Evolutionary conservation across 1,140 invertebrate species (phyloP).

Genomic region (Bactericera cockerelli): DNA sequence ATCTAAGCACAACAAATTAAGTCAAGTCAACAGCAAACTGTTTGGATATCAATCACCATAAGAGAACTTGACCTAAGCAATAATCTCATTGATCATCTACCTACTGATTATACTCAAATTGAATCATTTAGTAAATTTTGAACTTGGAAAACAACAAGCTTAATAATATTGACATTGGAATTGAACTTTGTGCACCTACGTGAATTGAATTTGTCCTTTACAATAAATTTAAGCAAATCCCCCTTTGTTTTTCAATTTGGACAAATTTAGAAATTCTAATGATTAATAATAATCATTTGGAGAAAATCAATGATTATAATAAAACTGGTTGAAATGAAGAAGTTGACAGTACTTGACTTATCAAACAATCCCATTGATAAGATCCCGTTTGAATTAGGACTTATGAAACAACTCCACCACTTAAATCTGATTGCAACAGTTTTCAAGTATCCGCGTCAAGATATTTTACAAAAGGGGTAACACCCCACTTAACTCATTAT

Average conservation of each 20-base stretch:
- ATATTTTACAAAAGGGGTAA: neutral
- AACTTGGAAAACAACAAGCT: slow-evolving; percentile 3
- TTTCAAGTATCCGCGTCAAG: slow-evolving; percentile 4
- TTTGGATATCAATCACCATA: neutral
- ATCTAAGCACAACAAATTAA: neutral
- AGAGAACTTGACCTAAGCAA: neutral
- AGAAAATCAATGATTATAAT: neutral
- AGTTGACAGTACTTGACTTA: neutral
- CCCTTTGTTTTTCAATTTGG: neutral
- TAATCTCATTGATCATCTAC: neutral
- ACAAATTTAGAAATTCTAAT: slow-evolving; percentile 2
- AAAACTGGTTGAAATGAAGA: neutral
- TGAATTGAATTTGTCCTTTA: slow-evolving; percentile 5
- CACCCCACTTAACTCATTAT: neutral
- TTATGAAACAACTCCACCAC: neutral
- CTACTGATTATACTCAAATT: neutral
- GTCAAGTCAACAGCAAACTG: neutral
- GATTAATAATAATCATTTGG: neutral
- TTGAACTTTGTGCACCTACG: neutral
- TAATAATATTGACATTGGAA: neutral
- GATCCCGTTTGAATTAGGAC: neutral
- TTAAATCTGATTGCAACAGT: neutral
- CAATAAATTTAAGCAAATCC: neutral
- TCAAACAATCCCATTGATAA: neutral
- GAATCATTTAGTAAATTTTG: neutral